These are phyloP conservation scores for Uria aalge DNA, from an alignment of 2,113 vertebrate genomes.

Conservation along the genomic window DNA sequence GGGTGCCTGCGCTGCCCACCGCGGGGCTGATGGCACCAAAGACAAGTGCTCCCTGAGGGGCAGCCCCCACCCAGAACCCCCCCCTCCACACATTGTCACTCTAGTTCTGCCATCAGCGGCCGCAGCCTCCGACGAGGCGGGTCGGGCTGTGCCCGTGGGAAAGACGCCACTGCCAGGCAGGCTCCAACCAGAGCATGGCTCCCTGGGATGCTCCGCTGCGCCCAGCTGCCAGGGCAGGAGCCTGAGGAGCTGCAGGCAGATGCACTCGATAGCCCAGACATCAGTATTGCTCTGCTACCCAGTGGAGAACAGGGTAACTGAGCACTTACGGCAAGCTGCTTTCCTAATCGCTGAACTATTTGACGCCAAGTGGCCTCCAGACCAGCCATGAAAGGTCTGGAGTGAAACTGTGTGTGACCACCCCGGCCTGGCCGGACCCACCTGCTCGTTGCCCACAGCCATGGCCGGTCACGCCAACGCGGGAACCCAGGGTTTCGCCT, in stretches of 20 bases:
- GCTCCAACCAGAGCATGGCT: background rate
- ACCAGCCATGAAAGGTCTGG: rapidly evolving
- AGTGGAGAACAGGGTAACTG: too few species aligned
- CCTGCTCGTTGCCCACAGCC: rapidly evolving
- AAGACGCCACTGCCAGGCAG: rapidly evolving
- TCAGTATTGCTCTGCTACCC: background rate
- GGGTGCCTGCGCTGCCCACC: background rate
- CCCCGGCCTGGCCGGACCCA: background rate
- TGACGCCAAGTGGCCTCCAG: rapidly evolving
- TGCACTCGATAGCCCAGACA: background rate
- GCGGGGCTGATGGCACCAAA: rapidly evolving
- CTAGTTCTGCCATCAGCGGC: rapidly evolving
- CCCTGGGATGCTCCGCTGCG: background rate
- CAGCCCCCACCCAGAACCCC: background rate
- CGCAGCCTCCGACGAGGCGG: rapidly evolving
- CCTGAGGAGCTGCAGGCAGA: background rate
- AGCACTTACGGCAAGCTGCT: too few species aligned
- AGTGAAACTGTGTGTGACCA: rapidly evolving
- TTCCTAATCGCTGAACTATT: background rate
- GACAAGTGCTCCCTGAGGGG: background rate
- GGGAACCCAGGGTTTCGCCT: rapidly evolving
- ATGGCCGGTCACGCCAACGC: rapidly evolving
- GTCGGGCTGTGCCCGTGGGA: rapidly evolving
- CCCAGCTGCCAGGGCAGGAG: background rate
- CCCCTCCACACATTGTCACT: rapidly evolving